phyloP scores from a whole-genome alignment of 2,113 vertebrate species.

The Syrrhaptes paradoxus region DNA sequence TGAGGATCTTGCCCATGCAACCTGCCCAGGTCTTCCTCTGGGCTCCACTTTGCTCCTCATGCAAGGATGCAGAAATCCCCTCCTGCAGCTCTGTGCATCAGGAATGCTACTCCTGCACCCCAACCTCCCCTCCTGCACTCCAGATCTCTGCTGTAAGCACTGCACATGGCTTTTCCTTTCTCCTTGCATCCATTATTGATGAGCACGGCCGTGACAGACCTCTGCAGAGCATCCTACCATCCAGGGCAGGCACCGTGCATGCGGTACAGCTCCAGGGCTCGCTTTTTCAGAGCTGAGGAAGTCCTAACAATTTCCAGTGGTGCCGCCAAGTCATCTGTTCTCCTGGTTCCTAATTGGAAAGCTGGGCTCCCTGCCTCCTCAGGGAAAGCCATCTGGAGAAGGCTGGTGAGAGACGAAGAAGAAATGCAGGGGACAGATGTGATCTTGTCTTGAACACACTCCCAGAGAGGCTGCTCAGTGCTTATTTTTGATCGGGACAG shows the following conservation, averaged over 20 bases:
- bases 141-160: not conserved
- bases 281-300: not conserved
- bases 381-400: not conserved
- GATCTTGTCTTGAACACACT: not conserved
- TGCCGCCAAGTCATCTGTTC: not conserved
- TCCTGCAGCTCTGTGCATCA: not conserved
- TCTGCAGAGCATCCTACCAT: not conserved
- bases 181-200: not conserved
- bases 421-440: not conserved
- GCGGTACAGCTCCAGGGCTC: not conserved
- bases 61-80: not conserved
- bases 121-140: not conserved
- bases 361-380: not conserved
- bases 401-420: not conserved
- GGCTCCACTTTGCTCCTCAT: not conserved
- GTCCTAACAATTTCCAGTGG: not conserved
- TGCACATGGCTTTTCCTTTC: not conserved
- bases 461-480: not conserved
- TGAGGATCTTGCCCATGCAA: not conserved
- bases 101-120: not conserved
- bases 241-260: rapidly evolving
- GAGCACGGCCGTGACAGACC: rapidly evolving
- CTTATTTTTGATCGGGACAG: not conserved
- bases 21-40: not conserved
- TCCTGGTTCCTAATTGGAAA: not conserved